Conservation (phyloP, 2,888 invertebrate genomes). For the Syritta pipiens region DNA sequence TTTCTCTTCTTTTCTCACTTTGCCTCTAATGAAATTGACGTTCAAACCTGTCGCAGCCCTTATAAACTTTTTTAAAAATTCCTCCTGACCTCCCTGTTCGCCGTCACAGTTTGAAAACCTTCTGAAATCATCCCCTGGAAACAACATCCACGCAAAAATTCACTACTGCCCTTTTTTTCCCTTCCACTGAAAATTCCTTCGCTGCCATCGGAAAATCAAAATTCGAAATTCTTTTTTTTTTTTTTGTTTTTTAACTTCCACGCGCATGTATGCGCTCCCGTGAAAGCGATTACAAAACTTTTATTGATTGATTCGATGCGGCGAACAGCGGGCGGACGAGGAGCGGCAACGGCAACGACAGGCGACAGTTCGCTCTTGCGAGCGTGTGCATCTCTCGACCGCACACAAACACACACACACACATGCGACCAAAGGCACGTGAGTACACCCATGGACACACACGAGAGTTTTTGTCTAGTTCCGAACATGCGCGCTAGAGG, state of each 20-base stretch:
- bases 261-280: constrained; percentile 57
- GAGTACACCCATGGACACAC: constrained; percentile 37
- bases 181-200: constrained; percentile 8
- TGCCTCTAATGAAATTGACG: too few relatives aligned
- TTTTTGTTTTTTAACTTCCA: constrained; percentile 12
- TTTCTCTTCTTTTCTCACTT: too few relatives aligned
- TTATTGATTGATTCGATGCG: constrained; percentile 70
- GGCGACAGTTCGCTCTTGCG: constrained; percentile 13
- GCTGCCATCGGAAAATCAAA: constrained; percentile 13
- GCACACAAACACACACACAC: constrained; percentile 3
- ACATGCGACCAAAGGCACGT: constrained; percentile 44
- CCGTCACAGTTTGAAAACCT: too few relatives aligned
- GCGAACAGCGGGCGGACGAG: constrained; percentile 66
- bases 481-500: constrained; percentile 52
- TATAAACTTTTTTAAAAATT: too few relatives aligned
- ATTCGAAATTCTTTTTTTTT: too few relatives aligned
- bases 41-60: too few relatives aligned
- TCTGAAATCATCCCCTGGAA: too few relatives aligned
- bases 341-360: constrained; percentile 51
- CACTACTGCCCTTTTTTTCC: too few relatives aligned
- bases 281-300: constrained; percentile 48
- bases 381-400: constrained; percentile 9
- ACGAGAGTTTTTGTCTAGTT: constrained; percentile 36
- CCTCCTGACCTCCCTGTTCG: too few relatives aligned
- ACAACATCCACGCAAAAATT: too few relatives aligned